Evolutionary conservation across 1,140 invertebrate genomes (phyloP), one percentile per base, ranked within the genome.

Genomic region (Chionoecetes opilio): DNA sequence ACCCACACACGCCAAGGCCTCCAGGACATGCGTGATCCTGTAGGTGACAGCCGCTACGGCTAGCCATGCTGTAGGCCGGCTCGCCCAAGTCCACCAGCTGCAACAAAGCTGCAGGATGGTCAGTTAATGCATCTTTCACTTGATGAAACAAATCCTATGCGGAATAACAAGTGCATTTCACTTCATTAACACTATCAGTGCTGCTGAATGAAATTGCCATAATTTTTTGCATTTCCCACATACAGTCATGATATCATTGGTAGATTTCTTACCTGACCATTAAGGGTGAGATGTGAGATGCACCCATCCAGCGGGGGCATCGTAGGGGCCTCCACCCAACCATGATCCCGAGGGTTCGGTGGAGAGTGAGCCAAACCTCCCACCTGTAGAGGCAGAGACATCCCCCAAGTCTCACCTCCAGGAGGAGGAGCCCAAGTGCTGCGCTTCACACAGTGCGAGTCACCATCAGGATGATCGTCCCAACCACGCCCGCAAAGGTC

Each of bases 31-130:
- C 93, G 9, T 29, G 34, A 0, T 91, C 38, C 89, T 94, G 93
- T n/a, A 41, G 82, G n/a, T 35, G 63, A 46, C 93, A 94, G 37
- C 93, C 93, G 2, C 53, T 21, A 21, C 14, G 38, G 26, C 88
- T 94, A 31, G 32, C 41, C 37, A n/a, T 53, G 82, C 75, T 85
- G 93, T 91, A 94, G 88, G 93, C 37, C 21, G 93, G 93, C 93
- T 94, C 93, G 11, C 93, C 93, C 38, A 94, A 89, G 41, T 94
- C 93, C 88, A 94, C 89, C 82, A 94, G 63, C 93, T 94, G 93
- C 82, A 93, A 93, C 38, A 89, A 93, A 75, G 85, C 93, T 93
- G 38, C 63, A 37, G 75, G 88, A 85, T 31, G 85, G 88, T 94
- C 31, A 84, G 82, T 21, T 85, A 29, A 26, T 38, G 35, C 35